phyloP scores from a whole-genome alignment of 2,888 invertebrate genomes.

The Stenoptilia bipunctidactyla region DNA sequence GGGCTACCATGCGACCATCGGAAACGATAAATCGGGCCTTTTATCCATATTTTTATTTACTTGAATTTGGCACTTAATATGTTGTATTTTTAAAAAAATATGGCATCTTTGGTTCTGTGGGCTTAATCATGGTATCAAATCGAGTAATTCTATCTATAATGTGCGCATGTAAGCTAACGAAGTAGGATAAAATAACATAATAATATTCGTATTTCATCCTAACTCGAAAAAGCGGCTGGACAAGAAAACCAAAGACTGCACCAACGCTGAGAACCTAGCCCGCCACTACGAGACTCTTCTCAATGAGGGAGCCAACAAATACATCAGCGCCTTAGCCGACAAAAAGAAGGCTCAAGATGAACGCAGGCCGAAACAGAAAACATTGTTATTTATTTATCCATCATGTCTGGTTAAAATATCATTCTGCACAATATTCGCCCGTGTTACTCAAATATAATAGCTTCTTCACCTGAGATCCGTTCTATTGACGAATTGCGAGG shows the following conservation, averaged over 20 bases:
- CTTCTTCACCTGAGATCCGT: constrained; percentile 6
- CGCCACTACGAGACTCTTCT: constrained; percentile 79
- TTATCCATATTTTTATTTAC: too few relatives aligned
- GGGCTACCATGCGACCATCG: too few relatives aligned
- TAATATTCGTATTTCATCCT: too few relatives aligned
- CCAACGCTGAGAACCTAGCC: constrained; percentile 80
- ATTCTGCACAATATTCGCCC: constrained; percentile 14
- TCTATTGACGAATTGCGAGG: constrained; percentile 7
- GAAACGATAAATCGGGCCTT: too few relatives aligned
- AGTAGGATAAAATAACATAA: too few relatives aligned
- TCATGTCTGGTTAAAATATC: constrained; percentile 11
- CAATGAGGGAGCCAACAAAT: constrained; percentile 81
- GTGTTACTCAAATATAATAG: constrained; percentile 9
- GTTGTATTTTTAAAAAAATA: too few relatives aligned
- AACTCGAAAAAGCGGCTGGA: too few relatives aligned
- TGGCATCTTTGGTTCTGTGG: too few relatives aligned
- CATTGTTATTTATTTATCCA: constrained; percentile 13
- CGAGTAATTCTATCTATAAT: too few relatives aligned
- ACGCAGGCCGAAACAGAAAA: constrained; percentile 13
- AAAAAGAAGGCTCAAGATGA: constrained; percentile 81
- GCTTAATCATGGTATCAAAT: too few relatives aligned
- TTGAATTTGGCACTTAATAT: too few relatives aligned
- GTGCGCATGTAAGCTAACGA: too few relatives aligned
- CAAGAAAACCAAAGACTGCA: constrained; percentile 81
- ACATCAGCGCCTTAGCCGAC: constrained; percentile 82